These are phyloP conservation scores for Molanna angustata DNA, from an alignment of 2,888 invertebrate species.

Conservation along the genomic window DNA sequence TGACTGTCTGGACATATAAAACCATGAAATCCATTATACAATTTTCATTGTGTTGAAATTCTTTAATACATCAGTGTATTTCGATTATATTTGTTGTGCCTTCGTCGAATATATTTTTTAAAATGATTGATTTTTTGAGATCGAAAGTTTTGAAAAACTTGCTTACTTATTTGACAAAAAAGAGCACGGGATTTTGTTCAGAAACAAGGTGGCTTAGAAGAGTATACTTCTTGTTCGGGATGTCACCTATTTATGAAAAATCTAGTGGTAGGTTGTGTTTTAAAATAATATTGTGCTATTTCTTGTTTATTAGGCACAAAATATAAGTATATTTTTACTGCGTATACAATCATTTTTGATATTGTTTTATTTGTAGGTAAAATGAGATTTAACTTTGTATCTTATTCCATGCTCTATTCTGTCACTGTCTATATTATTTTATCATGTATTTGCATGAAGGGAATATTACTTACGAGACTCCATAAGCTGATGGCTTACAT, in stretches of 20 bases:
- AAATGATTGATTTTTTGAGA: neutral
- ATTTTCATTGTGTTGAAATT: no score
- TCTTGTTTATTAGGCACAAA: neutral
- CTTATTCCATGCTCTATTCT: constrained; percentile 16
- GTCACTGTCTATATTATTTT: constrained; percentile 11
- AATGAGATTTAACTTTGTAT: constrained; percentile 17
- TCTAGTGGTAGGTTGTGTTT: neutral
- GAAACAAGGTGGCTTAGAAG: constrained; percentile 21
- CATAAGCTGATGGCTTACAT: constrained; percentile 16
- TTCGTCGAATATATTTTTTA: no score
- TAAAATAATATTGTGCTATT: neutral
- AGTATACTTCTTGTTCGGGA: constrained; percentile 17
- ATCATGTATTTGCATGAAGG: constrained; percentile 11
- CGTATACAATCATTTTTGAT: neutral
- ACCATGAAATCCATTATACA: no score
- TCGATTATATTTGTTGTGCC: no score
- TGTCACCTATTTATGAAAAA: constrained; percentile 14
- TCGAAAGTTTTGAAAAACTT: no score
- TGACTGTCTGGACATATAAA: no score
- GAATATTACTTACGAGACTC: constrained; percentile 12
- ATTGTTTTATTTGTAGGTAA: constrained; percentile 12
- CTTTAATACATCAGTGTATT: no score
- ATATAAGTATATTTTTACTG: no score
- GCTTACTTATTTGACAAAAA: no score
- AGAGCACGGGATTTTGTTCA: constrained; percentile 12